Base-by-base conservation (phyloP, 2,888 invertebrate genomes). In the Noctuana brunneofusca region DNA sequence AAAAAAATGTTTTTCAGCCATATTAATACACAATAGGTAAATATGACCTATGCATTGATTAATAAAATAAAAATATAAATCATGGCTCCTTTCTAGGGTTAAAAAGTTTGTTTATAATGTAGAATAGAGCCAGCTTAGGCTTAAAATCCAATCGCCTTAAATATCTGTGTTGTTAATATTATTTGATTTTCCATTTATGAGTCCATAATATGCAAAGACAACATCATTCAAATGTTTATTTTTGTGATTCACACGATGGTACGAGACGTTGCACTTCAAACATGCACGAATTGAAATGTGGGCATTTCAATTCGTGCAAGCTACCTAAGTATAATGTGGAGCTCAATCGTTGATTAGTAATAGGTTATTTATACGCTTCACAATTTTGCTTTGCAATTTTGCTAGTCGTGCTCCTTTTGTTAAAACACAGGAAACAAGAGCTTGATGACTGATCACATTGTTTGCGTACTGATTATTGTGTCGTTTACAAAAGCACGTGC, bases 401-500 rank as follows among this genome's bases (percentile, higher is more conserved):
- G n/a, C 18, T 18, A 9, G 14, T 58, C 22, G 38, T 38, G 27
- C 12, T 56, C 58, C 55, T 50, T 59, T 49, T 20, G 14, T 27
- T 56, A 59, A 60, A 63, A 66, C 27, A 32, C 58, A 65, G 65
- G 66, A 68, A 66, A 58, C 64, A 65, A 64, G 63, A 18, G 52
- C 56, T 49, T 58, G 56, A 52, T 41, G 62, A 53, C 52, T 58
- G 57, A 53, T 43, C 64, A 54, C 68, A 72, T 74, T 83, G 73
- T 84, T 84, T 78, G 75, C 71, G 67, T 68, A 74, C 70, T 73
- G 75, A 80, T 81, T 79, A 71, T 72, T 20, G 70, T 71, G 75
- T 74, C 74, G 63, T 64, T 54, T 80, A 84, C 79, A 84, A 85
- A 86, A 85, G 78, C 83, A 83, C 81, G 83, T 83, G 86, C 59